Evolutionary conservation across 1,140 invertebrate species (phyloP).

Genomic region (Oryctes rhinoceros): DNA sequence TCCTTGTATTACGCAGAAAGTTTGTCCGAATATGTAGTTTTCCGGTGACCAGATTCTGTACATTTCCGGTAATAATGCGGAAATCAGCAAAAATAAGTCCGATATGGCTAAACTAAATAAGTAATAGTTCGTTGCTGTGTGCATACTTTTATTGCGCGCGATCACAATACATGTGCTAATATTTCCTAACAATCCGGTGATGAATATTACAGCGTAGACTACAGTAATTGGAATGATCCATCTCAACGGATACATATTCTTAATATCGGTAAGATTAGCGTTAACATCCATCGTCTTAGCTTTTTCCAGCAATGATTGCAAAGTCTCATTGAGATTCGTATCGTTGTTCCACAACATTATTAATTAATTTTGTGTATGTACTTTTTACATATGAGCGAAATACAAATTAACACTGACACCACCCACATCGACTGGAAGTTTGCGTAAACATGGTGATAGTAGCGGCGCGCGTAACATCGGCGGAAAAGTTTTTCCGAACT

Average conservation of each 20-base stretch:
- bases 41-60: slow-evolving; percentile 78
- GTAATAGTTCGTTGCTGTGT: slow-evolving; percentile 81
- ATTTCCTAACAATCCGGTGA: slow-evolving; percentile 79
- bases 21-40: slow-evolving; percentile 87
- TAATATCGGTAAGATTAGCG: background rate
- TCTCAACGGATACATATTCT: slow-evolving; percentile 60
- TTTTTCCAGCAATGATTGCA: background rate
- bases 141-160: slow-evolving; percentile 76
- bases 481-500: background rate
- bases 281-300: background rate
- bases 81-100: slow-evolving; percentile 77
- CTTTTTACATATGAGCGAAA: background rate
- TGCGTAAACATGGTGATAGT: background rate
- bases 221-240: slow-evolving; percentile 70
- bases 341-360: background rate
- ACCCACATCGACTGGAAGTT: background rate
- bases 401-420: background rate
- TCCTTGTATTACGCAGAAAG: slow-evolving; percentile 85
- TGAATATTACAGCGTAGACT: slow-evolving; percentile 74
- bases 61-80: slow-evolving; percentile 73
- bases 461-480: background rate
- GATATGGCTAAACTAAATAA: slow-evolving; percentile 81
- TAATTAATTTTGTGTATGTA: background rate
- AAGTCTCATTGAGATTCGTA: background rate
- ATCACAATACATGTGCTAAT: slow-evolving; percentile 84